Conservation (phyloP, 2,797 vertebrate species). For the Gymnocypris eckloni region DNA sequence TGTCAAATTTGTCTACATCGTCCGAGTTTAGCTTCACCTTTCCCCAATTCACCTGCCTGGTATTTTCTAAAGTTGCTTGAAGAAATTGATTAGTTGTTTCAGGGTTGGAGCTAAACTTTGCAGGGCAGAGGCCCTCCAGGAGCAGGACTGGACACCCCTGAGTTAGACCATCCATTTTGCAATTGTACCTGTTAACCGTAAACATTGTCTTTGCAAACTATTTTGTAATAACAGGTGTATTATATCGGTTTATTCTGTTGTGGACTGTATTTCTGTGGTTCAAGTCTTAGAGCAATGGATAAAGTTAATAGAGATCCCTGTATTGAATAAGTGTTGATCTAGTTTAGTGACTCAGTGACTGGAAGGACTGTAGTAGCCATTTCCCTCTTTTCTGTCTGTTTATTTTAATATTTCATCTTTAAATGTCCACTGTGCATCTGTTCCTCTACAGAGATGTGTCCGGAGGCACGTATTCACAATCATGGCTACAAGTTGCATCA, state of each 20-base stretch:
- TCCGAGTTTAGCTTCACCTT: not conserved
- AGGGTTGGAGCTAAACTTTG: not conserved
- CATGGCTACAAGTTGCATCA: not conserved
- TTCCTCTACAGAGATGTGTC: not conserved
- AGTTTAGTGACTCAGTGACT: conserved; percentile 11
- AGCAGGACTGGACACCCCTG: not conserved
- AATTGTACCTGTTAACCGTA: not conserved
- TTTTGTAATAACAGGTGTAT: not conserved
- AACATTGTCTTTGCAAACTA: not conserved
- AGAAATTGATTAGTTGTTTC: not conserved
- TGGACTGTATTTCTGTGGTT: not conserved
- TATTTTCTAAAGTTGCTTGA: not conserved
- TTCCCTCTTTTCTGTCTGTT: conserved; percentile 10
- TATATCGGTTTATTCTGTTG: not conserved
- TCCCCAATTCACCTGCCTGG: not conserved
- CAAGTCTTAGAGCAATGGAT: not conserved
- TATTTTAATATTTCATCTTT: conserved; percentile 24
- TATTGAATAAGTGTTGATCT: conserved; percentile 24
- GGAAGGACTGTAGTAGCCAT: not conserved
- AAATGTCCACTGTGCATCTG: not conserved
- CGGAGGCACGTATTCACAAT: not conserved
- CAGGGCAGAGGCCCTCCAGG: not conserved
- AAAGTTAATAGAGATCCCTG: not conserved
- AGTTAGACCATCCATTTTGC: not conserved
- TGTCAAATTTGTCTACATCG: not conserved